Base-by-base conservation (phyloP, 2,113 vertebrate species). In the Chaenocephalus aceratus region DNA sequence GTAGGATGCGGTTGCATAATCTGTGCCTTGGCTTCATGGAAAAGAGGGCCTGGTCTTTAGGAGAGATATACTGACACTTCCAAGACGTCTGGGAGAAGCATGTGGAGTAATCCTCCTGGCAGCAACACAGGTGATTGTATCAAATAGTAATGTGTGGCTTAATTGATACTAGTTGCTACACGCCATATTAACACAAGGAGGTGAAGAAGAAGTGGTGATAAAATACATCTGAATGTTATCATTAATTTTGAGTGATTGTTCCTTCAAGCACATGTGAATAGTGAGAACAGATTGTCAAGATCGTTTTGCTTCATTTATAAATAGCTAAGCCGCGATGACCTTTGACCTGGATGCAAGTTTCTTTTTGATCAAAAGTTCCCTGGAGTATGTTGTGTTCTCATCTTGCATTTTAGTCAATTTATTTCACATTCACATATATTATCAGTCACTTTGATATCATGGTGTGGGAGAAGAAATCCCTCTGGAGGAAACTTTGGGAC, bases 151-250 rank as follows among this genome's bases (percentile, higher is more conserved):
- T 89, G 80, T 86, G 83, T 76, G 84, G 65, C 75, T 88, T 86
- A 81, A 93, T 91, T 89, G 86, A 88, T 88, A 71, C 89, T 89
- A 83, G 89, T 86, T 86, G 79, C 65, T 88, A 91, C 86, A 91
- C 85, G 90, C 59, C 52, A 1, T 30, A 34, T 49, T 18, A 63
- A 81, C 69, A 85, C 67, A 51, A 83, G 44, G 60, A 59, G 52
- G 58, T 16, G 78, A 76, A 72, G 72, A 83, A 62, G 72, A 83
- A 62, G 49, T 21, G 63, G 51, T 80, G 83, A 86, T 77, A 58
- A 41, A 41, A 41, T 41, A 58, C 1, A 8, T 59, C 58, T 15
- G 49, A 78, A n/a, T 70, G 23, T 26, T 57, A 64, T 67, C 57
- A 44, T 61, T 16, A 64, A 67, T 56, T 46, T 73, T 41, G 57